Evolutionary conservation across 2,888 invertebrate species (phyloP), one percentile per base, ranked within the genome.

Genomic region (Apodemia zela): DNA sequence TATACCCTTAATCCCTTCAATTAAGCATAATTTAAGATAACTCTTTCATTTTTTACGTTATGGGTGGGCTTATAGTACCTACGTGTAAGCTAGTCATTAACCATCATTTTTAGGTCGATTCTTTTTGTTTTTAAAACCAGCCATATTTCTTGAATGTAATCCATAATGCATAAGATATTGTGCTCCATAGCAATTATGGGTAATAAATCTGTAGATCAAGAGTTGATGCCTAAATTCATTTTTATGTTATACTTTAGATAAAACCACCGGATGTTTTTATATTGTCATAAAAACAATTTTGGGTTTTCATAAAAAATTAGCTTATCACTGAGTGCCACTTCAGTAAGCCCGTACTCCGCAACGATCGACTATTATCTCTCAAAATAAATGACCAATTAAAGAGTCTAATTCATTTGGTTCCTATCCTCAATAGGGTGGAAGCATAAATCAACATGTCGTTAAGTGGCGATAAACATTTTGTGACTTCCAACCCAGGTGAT

Each of bases 361-460:
- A 71, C 74, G 69, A 74, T 77, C 72, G 77, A 73, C 82, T 54
- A 81, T 87, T 89, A 90, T 90, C 89, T 83, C 79, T 73, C 67
- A 76, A 84, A 90, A 90, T 89, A 89, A 90, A 91, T 87, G 90
- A 88, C 89, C 90, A 89, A 90, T 90, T 90, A 89, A 87, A 86
- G 77, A 87, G 87, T 89, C 86, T 89, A 87, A 90, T 89, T 88
- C 86, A 87, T 89, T 89, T 83, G 76, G 80, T 75, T 74, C 73
- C 74, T 69, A 72, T 77, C 77, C 80, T 81, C 73, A 74, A 77
- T 75, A 77, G 88, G 88, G 84, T 87, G 88, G 89, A 89, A 84
- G 76, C 80, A 89, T 90, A 90, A 89, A 91, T 91, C 90, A 90
- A 88, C 89, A 84, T 79, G 84, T 80, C 82, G 80, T 84, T 79